Percentiles rank a stretch among this genome's conserved stretches.
phyloP scores from a whole-genome alignment of 2,113 vertebrate genomes.

The Pseudopodoces humilis region DNA sequence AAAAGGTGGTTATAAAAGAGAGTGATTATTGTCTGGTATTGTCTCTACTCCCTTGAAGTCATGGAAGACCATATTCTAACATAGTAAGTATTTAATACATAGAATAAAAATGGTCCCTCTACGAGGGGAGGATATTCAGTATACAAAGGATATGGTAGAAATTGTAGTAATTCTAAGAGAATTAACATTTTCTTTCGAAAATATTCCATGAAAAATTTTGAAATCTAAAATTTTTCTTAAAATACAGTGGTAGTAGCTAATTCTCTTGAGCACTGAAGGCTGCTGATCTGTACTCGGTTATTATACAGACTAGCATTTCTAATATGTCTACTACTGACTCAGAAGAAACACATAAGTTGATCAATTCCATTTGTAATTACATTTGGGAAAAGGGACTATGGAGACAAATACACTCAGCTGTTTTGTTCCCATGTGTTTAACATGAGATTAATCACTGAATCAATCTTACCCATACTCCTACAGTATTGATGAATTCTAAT shows the following conservation, averaged over 20 bases:
- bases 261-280: constrained; percentile 15
- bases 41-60: not conserved
- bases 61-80: not conserved
- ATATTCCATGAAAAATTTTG: not conserved
- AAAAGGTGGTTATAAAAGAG: not conserved
- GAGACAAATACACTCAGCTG: constrained; percentile 72
- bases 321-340: constrained; percentile 30
- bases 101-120: not conserved
- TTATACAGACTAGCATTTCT: constrained; percentile 60
- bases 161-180: not conserved
- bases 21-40: not conserved
- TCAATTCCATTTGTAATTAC: constrained; percentile 76
- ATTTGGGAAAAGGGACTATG: constrained; percentile 76
- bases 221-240: constrained; percentile 6
- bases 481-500: constrained; percentile 64
- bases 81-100: not conserved
- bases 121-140: not conserved
- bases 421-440: constrained; percentile 61
- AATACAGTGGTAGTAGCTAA: constrained; percentile 13
- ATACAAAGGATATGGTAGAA: not conserved
- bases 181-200: not conserved
- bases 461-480: constrained; percentile 40
- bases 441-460: constrained; percentile 72
- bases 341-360: constrained; percentile 67
- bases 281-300: constrained; percentile 47